Evolutionary conservation across 2,888 invertebrate genomes (phyloP).

Genomic region (Notocelia uddmanniana): DNA sequence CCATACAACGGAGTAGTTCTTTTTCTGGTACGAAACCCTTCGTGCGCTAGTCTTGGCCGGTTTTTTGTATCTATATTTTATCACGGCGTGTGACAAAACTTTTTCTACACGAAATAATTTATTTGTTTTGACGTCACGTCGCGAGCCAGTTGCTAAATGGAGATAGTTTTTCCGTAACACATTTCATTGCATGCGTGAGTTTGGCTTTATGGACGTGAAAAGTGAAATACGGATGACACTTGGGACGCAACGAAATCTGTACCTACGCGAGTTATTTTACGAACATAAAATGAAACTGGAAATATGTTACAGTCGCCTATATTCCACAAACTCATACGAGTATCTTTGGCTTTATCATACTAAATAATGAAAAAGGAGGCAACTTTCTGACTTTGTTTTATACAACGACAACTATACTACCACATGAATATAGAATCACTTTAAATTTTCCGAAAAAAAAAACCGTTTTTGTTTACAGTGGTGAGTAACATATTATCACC

Average conservation of each 20-base stretch:
- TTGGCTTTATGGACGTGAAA: constrained; percentile 2
- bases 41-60: no score
- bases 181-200: constrained; percentile 8
- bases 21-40: no score
- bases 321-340: no score
- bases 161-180: constrained; percentile 21
- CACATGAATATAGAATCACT: no score
- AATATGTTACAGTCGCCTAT: not conserved
- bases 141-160: constrained; percentile 27
- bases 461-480: no score
- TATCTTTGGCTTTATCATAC: no score
- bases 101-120: constrained; percentile 23
- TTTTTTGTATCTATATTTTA: constrained; percentile 28
- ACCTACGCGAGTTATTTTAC: not conserved
- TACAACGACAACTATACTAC: no score
- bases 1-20: no score
- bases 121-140: constrained; percentile 34
- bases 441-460: no score
- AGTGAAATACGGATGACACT: constrained; percentile 26
- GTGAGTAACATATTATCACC: no score
- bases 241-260: not conserved
- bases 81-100: constrained; percentile 20
- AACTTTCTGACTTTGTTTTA: no score
- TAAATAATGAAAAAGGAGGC: no score
- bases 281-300: not conserved